These are phyloP conservation scores for Helicolenus hilgendorfi DNA, from an alignment of 2,797 vertebrate genomes.

Conservation along the genomic window DNA sequence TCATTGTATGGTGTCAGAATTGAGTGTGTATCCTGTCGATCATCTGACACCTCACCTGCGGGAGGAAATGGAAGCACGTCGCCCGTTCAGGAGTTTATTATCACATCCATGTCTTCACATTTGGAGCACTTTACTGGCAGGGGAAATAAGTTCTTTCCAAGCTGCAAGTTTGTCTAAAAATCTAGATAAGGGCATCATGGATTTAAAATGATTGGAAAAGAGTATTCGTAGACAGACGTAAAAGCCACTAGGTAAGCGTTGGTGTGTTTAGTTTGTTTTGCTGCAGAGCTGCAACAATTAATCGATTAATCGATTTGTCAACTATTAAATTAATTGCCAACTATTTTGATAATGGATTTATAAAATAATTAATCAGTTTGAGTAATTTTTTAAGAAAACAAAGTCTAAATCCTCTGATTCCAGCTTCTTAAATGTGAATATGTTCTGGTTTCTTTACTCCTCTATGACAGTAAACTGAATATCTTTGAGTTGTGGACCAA, in stretches of 20 bases:
- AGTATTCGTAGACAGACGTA: background rate
- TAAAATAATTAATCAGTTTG: too few relatives aligned
- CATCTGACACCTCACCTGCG: background rate
- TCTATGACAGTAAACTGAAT: too few relatives aligned
- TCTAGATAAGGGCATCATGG: background rate
- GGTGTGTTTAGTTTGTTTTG: background rate
- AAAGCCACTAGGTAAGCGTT: background rate
- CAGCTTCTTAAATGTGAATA: too few relatives aligned
- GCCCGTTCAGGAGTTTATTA: background rate
- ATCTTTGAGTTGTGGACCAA: too few relatives aligned
- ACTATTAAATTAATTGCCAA: too few relatives aligned
- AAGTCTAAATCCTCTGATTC: too few relatives aligned
- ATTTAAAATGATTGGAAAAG: background rate
- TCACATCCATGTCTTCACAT: background rate
- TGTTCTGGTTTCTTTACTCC: too few relatives aligned
- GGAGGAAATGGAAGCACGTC: background rate
- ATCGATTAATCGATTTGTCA: too few relatives aligned
- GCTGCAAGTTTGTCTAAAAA: background rate
- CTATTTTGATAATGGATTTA: too few relatives aligned
- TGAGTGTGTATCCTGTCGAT: slow-evolving; percentile 22
- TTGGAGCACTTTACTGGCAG: background rate
- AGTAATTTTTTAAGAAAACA: too few relatives aligned
- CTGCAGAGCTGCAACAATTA: too few relatives aligned
- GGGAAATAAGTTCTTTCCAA: background rate
- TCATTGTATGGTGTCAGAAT: slow-evolving; percentile 9